Evolutionary conservation across 1,140 invertebrate species (phyloP).

Genomic region (Popillia japonica): DNA sequence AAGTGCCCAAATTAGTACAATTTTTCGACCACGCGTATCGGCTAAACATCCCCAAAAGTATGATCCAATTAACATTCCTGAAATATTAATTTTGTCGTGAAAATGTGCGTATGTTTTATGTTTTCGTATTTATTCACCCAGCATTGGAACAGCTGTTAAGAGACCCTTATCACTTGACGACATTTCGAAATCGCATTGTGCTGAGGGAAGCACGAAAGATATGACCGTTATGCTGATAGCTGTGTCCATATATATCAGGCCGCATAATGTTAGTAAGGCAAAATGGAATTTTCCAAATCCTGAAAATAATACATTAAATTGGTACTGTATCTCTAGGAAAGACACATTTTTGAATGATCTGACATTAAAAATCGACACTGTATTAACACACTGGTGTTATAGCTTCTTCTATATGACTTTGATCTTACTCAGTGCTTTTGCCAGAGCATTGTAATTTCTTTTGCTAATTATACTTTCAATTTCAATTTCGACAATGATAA

Average conservation of each 20-base stretch:
- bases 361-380: too few species aligned
- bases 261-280: constrained; percentile 72
- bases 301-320: constrained; percentile 56
- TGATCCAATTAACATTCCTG: constrained; percentile 89
- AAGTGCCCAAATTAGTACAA: constrained; percentile 78
- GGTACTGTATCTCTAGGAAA: too few species aligned
- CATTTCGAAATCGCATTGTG: constrained; percentile 79
- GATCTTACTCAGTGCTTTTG: too few species aligned
- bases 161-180: constrained; percentile 77
- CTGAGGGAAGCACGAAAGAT: constrained; percentile 79
- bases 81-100: constrained; percentile 37
- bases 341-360: too few species aligned
- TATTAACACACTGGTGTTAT: too few species aligned
- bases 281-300: constrained; percentile 84
- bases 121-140: constrained; percentile 64
- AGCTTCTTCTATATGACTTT: too few species aligned
- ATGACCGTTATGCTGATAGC: constrained; percentile 87
- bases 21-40: constrained; percentile 80
- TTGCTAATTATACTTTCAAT: too few species aligned
- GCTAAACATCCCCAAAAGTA: constrained; percentile 89
- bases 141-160: constrained; percentile 78
- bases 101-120: background rate
- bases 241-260: constrained; percentile 77
- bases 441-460: too few species aligned
- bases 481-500: too few species aligned